Percentiles rank a stretch among this genome's conserved stretches.
Conservation (phyloP, 2,888 invertebrate genomes). For the Cerceris ruficornis region DNA sequence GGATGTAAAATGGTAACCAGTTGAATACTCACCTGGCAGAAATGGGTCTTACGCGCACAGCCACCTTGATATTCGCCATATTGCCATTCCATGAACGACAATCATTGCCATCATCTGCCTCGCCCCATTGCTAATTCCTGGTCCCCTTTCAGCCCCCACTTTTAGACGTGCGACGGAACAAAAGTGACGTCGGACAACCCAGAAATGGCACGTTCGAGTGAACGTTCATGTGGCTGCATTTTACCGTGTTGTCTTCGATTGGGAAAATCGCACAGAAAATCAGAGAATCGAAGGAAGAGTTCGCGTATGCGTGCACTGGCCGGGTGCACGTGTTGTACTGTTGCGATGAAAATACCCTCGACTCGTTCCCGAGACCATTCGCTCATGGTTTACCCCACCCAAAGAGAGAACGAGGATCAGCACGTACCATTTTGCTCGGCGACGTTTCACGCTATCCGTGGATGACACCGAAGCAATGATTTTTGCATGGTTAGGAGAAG, state of each 20-base stretch:
- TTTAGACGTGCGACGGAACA: background rate
- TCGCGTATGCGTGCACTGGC: slow-evolving; percentile 67
- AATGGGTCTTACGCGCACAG: slow-evolving; percentile 86
- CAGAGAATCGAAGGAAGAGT: background rate
- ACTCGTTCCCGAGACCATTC: slow-evolving; percentile 70
- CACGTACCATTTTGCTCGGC: slow-evolving; percentile 43
- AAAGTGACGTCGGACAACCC: background rate
- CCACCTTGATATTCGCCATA: slow-evolving; percentile 87
- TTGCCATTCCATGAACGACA: slow-evolving; percentile 55
- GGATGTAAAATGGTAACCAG: background rate
- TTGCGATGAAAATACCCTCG: slow-evolving; percentile 78
- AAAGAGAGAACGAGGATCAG: slow-evolving; percentile 65
- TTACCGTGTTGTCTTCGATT: too few relatives aligned
- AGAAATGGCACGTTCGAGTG: too few relatives aligned
- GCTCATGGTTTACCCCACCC: slow-evolving; percentile 73
- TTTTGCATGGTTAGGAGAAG: too few relatives aligned
- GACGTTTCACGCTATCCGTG: background rate
- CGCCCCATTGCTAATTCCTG: slow-evolving; percentile 12
- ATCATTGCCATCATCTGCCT: slow-evolving; percentile 44
- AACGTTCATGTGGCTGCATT: too few relatives aligned
- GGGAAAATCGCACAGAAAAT: too few relatives aligned
- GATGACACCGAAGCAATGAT: background rate
- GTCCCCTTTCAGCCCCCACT: background rate
- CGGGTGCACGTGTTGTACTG: slow-evolving; percentile 77
- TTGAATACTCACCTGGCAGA: slow-evolving; percentile 84